Conservation (phyloP, 2,113 vertebrate genomes). For the Eulemur rufifrons region DNA sequence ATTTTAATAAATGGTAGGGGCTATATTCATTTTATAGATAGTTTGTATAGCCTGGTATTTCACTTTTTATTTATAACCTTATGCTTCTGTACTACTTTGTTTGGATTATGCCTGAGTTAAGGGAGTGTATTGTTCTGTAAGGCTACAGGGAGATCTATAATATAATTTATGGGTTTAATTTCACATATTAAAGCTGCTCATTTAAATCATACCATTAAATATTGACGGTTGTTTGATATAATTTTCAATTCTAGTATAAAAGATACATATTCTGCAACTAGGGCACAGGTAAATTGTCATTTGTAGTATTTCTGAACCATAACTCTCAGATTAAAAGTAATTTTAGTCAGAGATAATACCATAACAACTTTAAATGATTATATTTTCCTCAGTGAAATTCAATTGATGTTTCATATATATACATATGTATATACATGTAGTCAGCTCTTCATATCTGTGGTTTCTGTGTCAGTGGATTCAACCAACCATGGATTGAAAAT, state of each 20-base stretch:
- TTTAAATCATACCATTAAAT: constrained; percentile 28
- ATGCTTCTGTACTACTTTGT: neutral
- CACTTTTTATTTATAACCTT: neutral
- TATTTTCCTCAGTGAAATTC: neutral
- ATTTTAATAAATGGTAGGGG: neutral
- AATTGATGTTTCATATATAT: neutral
- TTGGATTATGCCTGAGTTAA: neutral
- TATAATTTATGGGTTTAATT: constrained; percentile 18
- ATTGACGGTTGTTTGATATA: neutral
- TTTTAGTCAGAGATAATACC: neutral
- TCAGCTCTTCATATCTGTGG: neutral
- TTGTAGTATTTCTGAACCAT: neutral
- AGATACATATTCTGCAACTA: neutral
- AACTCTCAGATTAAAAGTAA: constrained; percentile 26
- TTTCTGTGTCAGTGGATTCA: neutral
- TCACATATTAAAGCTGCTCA: neutral
- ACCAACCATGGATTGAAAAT: neutral
- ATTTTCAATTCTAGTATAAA: neutral
- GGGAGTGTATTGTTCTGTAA: neutral
- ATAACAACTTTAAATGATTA: neutral
- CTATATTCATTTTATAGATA: constrained; percentile 12
- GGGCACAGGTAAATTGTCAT: neutral
- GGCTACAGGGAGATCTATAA: neutral
- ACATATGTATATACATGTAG: no score
- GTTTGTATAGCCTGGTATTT: neutral